phyloP scores from a whole-genome alignment of 92 coral and sea anemone species.

The Zoanthus gigantus region DNA sequence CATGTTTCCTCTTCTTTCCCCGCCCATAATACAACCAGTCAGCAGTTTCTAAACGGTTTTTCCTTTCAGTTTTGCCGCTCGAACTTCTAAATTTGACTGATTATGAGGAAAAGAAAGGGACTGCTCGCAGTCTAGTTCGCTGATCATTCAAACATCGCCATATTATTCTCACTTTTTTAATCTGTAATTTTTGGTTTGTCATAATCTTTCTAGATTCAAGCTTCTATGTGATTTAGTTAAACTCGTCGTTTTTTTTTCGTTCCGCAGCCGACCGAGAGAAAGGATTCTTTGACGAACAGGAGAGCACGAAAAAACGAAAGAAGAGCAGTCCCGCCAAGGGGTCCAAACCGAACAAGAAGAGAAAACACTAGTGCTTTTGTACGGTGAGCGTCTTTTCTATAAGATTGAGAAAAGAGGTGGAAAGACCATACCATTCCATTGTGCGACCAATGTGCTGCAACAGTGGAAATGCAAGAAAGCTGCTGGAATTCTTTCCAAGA shows the following conservation, averaged over 20 bases:
- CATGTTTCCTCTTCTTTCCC: too few species aligned
- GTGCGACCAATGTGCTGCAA: too few species aligned
- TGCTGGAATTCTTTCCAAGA: too few species aligned
- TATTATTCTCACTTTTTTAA: neutral
- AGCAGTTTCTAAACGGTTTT: too few species aligned
- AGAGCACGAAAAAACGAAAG: slow-evolving; percentile 33
- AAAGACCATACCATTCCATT: too few species aligned
- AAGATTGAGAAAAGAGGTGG: too few species aligned
- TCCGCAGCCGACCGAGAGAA: slow-evolving; percentile 39
- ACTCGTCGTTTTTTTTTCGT: neutral
- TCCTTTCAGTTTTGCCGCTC: too few species aligned
- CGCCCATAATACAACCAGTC: too few species aligned
- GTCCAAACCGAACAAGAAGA: slow-evolving; percentile 31
- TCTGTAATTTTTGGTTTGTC: neutral
- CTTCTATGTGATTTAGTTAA: neutral
- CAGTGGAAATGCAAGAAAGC: too few species aligned
- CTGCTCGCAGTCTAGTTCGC: too few species aligned
- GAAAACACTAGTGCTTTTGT: slow-evolving; percentile 20
- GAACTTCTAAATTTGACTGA: too few species aligned
- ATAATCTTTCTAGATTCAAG: neutral
- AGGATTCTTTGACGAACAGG: slow-evolving; percentile 31
- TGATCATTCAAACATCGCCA: neutral
- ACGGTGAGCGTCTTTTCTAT: neutral
- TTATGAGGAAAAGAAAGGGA: too few species aligned
- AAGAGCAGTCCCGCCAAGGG: slow-evolving; percentile 37